phyloP scores from a whole-genome alignment of 2,113 vertebrate species.

The Paramormyrops kingsleyae region DNA sequence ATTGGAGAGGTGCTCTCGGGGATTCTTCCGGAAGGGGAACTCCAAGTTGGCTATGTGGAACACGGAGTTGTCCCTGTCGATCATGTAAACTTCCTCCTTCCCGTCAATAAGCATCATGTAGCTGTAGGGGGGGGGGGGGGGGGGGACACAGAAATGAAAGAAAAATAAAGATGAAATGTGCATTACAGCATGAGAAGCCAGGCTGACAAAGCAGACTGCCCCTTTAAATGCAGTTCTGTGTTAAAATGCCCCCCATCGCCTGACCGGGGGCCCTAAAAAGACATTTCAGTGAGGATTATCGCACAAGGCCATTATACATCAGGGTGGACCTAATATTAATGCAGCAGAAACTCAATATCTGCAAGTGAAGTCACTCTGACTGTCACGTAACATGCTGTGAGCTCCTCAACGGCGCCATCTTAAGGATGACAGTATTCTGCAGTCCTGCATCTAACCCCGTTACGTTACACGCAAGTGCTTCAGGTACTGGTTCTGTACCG shows the following conservation, averaged over 20 bases:
- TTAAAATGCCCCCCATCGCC: neutral
- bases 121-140: slow-evolving; percentile 50
- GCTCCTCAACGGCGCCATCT: neutral
- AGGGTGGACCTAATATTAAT: neutral
- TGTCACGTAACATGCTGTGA: neutral
- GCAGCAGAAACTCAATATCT: neutral
- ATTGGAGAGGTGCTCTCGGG: slow-evolving; percentile 74
- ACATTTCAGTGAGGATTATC: neutral
- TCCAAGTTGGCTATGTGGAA: slow-evolving; percentile 91
- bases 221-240: neutral
- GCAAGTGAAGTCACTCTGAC: neutral
- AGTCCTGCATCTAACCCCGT: neutral
- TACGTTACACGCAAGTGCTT: neutral
- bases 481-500: neutral
- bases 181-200: neutral
- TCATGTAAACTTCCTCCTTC: slow-evolving; percentile 91
- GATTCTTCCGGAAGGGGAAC: slow-evolving; percentile 94
- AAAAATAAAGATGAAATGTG: neutral
- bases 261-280: neutral
- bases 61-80: slow-evolving; percentile 88
- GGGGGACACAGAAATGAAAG: neutral
- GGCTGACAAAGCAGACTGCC: neutral
- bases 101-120: slow-evolving; percentile 98
- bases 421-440: neutral
- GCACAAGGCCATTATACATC: neutral